phyloP scores from a whole-genome alignment of 1,140 invertebrate species.

The Drosophila ogumai region DNA sequence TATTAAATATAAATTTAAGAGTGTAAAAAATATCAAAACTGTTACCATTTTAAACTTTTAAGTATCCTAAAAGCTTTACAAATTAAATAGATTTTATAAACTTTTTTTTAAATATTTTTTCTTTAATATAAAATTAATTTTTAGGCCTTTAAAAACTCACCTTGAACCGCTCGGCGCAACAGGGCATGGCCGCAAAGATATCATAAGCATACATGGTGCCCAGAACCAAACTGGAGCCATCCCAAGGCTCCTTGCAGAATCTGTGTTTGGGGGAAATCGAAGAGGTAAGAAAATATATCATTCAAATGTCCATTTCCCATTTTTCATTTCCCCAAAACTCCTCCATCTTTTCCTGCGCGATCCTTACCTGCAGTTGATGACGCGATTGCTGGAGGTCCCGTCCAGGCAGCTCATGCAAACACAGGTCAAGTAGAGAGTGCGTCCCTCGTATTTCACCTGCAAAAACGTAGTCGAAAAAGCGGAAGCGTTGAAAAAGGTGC shows the following conservation, averaged over 20 bases:
- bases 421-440: conserved; percentile 95
- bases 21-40: neutral
- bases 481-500: conserved; percentile 39
- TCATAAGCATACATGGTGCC: conserved; percentile 99
- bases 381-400: conserved; percentile 90
- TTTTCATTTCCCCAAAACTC: neutral
- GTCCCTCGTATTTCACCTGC: conserved; percentile 94
- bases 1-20: neutral
- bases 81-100: neutral
- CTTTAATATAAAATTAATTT: too few relatives aligned
- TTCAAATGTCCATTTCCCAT: conserved; percentile 16
- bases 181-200: conserved; percentile 98
- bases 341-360: neutral
- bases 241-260: conserved; percentile 95
- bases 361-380: conserved; percentile 88
- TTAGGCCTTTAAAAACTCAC: conserved; percentile 85
- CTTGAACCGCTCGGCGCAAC: conserved; percentile 96
- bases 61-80: accelerated
- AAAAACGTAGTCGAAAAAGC: conserved; percentile 63
- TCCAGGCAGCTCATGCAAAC: conserved; percentile 97
- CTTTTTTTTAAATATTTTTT: neutral
- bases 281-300: neutral
- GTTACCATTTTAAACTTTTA: neutral
- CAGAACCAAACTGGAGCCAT: conserved; percentile 95
- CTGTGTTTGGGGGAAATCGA: conserved; percentile 55